A percentile compares a stretch with the other conserved stretches of the same genome.
Evolutionary conservation across 2,888 invertebrate species (phyloP).

Genomic region (Rhimphoctona megacephalus): DNA sequence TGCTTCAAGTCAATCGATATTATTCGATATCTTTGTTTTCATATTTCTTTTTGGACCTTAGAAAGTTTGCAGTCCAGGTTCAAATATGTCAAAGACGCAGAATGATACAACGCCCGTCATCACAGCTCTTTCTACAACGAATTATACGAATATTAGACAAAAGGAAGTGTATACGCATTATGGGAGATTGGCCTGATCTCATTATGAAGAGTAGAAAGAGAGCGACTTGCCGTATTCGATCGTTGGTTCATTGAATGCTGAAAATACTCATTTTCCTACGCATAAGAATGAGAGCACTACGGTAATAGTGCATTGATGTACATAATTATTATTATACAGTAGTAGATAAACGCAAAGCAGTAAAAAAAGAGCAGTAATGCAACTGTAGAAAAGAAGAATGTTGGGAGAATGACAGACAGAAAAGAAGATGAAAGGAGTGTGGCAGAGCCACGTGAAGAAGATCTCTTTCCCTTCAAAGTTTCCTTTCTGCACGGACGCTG

Average conservation of each 20-base stretch:
- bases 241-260: constrained; percentile 27
- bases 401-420: constrained; percentile 27
- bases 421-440: constrained; percentile 11
- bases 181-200: constrained; percentile 68
- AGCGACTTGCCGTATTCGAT: constrained; percentile 43
- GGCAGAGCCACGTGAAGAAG: constrained; percentile 69
- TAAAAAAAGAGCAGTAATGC: constrained; percentile 35
- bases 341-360: constrained; percentile 2
- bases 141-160: constrained; percentile 34
- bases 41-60: constrained; percentile 3
- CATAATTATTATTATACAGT: neutral
- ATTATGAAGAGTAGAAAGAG: constrained; percentile 61
- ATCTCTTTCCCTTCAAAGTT: constrained; percentile 81
- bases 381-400: constrained; percentile 57
- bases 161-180: constrained; percentile 54
- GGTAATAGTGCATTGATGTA: constrained; percentile 30
- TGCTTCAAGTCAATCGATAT: constrained; percentile 21
- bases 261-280: constrained; percentile 16
- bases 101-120: constrained; percentile 23
- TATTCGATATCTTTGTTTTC: constrained; percentile 32
- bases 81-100: neutral
- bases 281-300: constrained; percentile 37
- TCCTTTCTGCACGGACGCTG: constrained; percentile 77
- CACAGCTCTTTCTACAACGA: constrained; percentile 17
- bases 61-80: neutral